These are phyloP conservation scores for Brenthis daphne DNA, from an alignment of 2,888 invertebrate species.

Conservation along the genomic window DNA sequence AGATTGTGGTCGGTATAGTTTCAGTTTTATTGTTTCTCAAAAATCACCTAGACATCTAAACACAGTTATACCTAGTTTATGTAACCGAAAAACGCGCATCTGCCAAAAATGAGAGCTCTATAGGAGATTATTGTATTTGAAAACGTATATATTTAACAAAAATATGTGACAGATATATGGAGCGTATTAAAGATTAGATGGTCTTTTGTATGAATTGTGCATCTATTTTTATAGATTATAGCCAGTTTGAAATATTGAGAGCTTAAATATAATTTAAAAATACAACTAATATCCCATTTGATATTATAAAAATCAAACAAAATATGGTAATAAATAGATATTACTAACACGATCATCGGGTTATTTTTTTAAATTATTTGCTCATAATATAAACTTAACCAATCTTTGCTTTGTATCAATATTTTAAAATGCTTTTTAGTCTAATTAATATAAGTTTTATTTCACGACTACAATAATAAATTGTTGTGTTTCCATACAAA, in stretches of 20 bases:
- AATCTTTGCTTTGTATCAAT: no score
- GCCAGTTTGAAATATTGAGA: not conserved
- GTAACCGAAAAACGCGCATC: constrained; percentile 17
- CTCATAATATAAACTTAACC: no score
- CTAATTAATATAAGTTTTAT: no score
- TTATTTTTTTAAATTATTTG: no score
- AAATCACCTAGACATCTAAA: constrained; percentile 14
- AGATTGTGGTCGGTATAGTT: constrained; percentile 7
- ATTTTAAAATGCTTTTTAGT: no score
- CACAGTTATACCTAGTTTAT: constrained; percentile 14
- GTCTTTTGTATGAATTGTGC: not conserved
- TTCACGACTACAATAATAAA: no score
- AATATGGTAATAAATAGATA: no score
- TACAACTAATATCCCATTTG: no score
- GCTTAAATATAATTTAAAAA: no score
- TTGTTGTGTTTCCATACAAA: no score
- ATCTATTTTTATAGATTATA: not conserved
- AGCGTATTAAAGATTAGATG: constrained; percentile 13
- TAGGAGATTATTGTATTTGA: constrained; percentile 17
- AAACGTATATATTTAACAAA: constrained; percentile 19
- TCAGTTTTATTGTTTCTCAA: constrained; percentile 11
- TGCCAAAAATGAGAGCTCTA: constrained; percentile 17
- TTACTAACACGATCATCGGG: no score
- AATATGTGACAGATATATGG: constrained; percentile 22
- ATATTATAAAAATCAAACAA: no score